These are phyloP conservation scores for Uromys caudimaculatus DNA, from an alignment of 2,797 vertebrate genomes.

Conservation along the genomic window DNA sequence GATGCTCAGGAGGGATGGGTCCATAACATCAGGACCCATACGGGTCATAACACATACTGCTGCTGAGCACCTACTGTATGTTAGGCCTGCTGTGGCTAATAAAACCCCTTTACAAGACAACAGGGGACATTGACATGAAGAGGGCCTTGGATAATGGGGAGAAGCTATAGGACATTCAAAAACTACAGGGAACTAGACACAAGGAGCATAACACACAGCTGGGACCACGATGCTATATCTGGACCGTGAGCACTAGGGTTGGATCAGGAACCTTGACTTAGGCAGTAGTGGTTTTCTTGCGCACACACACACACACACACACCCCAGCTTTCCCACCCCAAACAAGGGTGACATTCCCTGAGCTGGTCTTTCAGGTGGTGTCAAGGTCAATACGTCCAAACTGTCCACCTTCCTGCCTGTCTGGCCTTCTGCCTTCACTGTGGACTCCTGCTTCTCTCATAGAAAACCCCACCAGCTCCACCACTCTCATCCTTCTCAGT, in stretches of 20 bases:
- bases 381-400: not conserved
- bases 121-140: not conserved
- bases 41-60: not conserved
- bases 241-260: not conserved
- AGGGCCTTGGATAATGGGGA: not conserved
- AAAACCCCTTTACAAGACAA: not conserved
- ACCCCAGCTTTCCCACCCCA: not conserved
- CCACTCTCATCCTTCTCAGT: not conserved
- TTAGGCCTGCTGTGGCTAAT: not conserved
- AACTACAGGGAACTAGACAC: not conserved
- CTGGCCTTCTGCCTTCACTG: not conserved
- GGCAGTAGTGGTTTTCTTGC: not conserved
- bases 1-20: not conserved
- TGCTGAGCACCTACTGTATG: not conserved
- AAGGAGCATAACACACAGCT: not conserved
- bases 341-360: no score
- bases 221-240: fast-evolving
- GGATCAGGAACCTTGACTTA: no score
- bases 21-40: no score
- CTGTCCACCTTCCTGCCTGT: no score
- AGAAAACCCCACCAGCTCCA: not conserved
- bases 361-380: not conserved
- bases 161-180: no score
- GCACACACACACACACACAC: no score
- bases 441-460: not conserved